Percentiles rank a stretch among this genome's conserved stretches.
These are phyloP conservation scores for Smithornis capensis DNA, from an alignment of 2,113 vertebrate genomes.

Conservation along the genomic window DNA sequence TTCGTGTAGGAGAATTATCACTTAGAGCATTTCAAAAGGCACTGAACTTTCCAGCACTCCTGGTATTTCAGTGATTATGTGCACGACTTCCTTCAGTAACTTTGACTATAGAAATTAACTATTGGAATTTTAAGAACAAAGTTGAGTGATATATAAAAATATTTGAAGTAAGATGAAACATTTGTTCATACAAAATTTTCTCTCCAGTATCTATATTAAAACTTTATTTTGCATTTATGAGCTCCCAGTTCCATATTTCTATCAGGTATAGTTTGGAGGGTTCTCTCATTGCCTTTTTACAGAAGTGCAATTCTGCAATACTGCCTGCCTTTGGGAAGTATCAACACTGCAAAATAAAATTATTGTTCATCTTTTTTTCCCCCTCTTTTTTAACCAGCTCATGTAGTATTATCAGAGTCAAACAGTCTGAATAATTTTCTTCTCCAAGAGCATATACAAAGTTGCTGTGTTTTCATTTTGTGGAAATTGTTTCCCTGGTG, in stretches of 20 bases:
- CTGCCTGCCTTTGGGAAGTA: background rate
- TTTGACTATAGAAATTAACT: background rate
- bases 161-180: background rate
- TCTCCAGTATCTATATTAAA: background rate
- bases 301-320: background rate
- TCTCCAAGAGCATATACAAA: background rate
- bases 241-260: background rate
- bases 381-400: background rate
- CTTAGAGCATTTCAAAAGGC: background rate
- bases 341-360: background rate
- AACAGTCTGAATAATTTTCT: slow-evolving; percentile 47
- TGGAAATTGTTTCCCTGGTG: background rate
- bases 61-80: background rate
- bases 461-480: slow-evolving; percentile 9
- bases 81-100: background rate
- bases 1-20: background rate
- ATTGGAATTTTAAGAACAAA: background rate
- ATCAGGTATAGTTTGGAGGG: background rate
- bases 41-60: background rate
- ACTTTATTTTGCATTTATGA: background rate
- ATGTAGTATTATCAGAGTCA: slow-evolving; percentile 1
- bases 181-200: background rate
- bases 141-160: background rate
- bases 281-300: background rate
- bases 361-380: background rate